These are phyloP conservation scores for Tinea trinotella DNA, from an alignment of 2,888 invertebrate species.

Conservation along the genomic window DNA sequence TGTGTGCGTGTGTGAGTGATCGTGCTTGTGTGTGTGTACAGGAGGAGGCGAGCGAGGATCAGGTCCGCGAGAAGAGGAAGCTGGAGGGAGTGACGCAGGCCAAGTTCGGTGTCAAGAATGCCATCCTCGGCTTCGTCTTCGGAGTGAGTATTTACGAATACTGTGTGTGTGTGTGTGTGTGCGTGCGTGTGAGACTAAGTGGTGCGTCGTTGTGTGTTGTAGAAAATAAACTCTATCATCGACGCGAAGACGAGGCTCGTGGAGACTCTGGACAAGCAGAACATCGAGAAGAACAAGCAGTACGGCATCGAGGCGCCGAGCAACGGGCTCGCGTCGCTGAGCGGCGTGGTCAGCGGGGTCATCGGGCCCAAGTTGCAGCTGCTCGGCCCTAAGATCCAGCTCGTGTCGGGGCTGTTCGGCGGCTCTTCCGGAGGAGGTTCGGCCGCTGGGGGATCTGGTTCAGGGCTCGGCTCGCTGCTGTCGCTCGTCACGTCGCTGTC, in stretches of 20 bases:
- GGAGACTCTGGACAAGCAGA: slow-evolving; percentile 78
- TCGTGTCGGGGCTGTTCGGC: slow-evolving; percentile 67
- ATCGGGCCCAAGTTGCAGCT: slow-evolving; percentile 80
- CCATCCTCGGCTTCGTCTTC: slow-evolving; percentile 85
- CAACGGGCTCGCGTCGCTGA: slow-evolving; percentile 72
- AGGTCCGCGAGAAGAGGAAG: slow-evolving; percentile 80
- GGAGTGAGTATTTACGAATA: slow-evolving; percentile 74
- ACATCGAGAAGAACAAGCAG: slow-evolving; percentile 82
- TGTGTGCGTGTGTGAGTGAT: slow-evolving; percentile 13
- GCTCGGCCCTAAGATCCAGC: slow-evolving; percentile 76
- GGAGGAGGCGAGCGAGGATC: slow-evolving; percentile 57
- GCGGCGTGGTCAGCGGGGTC: slow-evolving; percentile 77
- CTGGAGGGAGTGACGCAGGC: slow-evolving; percentile 75
- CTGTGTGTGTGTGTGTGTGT: not conserved
- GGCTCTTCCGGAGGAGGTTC: slow-evolving; percentile 71
- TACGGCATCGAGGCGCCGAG: slow-evolving; percentile 80
- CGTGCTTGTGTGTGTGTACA: slow-evolving; percentile 32
- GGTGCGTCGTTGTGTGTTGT: slow-evolving; percentile 40
- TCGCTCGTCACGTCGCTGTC: slow-evolving; percentile 62
- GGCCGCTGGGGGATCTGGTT: slow-evolving; percentile 52
- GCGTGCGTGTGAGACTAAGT: not conserved
- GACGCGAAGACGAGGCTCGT: slow-evolving; percentile 84
- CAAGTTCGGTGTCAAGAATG: slow-evolving; percentile 83
- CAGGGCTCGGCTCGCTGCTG: slow-evolving; percentile 55
- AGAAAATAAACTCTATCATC: slow-evolving; percentile 88